Conservation (phyloP, 2,888 invertebrate genomes). For the Sepioteuthis lessoniana region DNA sequence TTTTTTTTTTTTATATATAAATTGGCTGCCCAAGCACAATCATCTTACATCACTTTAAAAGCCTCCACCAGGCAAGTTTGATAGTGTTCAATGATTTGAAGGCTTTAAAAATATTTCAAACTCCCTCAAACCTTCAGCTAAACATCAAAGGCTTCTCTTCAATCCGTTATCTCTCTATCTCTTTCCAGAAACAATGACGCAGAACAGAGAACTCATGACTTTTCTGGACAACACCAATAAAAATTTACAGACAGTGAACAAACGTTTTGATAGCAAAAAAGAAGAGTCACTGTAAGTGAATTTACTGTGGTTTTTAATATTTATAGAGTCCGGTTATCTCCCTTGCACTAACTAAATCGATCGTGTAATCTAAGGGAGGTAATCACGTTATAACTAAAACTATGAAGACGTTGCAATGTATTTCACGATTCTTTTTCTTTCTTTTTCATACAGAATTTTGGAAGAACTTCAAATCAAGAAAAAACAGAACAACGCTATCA, state of each 20-base stretch:
- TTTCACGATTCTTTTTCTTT: neutral
- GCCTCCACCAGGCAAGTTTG: too few relatives aligned
- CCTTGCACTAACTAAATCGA: neutral
- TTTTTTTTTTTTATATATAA: too few relatives aligned
- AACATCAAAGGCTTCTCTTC: neutral
- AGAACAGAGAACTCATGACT: conserved; percentile 36
- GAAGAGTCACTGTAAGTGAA: neutral
- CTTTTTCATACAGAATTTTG: neutral
- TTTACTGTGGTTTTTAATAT: neutral
- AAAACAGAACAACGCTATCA: neutral
- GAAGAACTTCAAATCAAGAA: neutral
- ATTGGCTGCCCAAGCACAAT: too few relatives aligned
- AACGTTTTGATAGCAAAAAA: neutral
- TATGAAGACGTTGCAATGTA: too few relatives aligned
- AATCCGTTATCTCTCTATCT: neutral
- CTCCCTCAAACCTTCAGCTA: too few relatives aligned
- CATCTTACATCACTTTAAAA: too few relatives aligned
- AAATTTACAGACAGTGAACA: neutral
- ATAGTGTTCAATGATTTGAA: too few relatives aligned
- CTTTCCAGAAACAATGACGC: neutral
- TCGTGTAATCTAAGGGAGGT: neutral
- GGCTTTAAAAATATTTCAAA: too few relatives aligned
- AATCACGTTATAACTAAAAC: too few relatives aligned
- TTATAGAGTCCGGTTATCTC: neutral
- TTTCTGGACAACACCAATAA: conserved; percentile 12